Conservation (phyloP, 92 coral and sea anemone species). For the Montipora capitata region DNA sequence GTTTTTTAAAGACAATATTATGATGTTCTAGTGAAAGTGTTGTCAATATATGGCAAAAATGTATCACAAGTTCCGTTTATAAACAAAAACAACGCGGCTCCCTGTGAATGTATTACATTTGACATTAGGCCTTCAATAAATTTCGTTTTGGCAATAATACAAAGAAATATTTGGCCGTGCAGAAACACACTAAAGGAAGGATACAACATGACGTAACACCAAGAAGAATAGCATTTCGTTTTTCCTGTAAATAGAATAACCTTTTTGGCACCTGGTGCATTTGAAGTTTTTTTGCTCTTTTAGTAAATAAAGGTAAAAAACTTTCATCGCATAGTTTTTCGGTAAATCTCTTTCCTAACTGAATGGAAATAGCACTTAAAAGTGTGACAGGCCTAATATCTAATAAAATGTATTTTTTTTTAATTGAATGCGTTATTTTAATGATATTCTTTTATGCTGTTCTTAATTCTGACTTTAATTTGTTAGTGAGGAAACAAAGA, state of each 20-base stretch:
- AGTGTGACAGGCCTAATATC: neutral
- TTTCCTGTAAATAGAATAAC: no score
- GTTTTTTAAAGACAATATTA: constrained; percentile 29
- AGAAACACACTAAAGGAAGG: neutral
- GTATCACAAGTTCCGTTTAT: neutral
- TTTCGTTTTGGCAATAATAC: neutral
- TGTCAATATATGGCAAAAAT: constrained; percentile 9
- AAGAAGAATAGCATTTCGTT: no score
- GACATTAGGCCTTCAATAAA: neutral
- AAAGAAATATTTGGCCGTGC: neutral
- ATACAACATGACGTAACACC: neutral
- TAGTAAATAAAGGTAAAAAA: neutral
- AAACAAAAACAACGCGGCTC: neutral
- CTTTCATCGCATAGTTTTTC: neutral
- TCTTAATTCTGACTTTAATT: neutral
- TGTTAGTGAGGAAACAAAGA: constrained; percentile 28
- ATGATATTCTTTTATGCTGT: neutral
- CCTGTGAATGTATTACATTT: neutral
- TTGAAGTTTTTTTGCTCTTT: no score
- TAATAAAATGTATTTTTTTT: no score
- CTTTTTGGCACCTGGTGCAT: no score
- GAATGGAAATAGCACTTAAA: neutral
- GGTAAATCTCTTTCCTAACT: neutral
- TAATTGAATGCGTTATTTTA: no score
- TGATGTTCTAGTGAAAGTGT: constrained; percentile 1